These are phyloP conservation scores for Lutjanus erythropterus DNA, from an alignment of 2,113 vertebrate genomes.

Conservation along the genomic window DNA sequence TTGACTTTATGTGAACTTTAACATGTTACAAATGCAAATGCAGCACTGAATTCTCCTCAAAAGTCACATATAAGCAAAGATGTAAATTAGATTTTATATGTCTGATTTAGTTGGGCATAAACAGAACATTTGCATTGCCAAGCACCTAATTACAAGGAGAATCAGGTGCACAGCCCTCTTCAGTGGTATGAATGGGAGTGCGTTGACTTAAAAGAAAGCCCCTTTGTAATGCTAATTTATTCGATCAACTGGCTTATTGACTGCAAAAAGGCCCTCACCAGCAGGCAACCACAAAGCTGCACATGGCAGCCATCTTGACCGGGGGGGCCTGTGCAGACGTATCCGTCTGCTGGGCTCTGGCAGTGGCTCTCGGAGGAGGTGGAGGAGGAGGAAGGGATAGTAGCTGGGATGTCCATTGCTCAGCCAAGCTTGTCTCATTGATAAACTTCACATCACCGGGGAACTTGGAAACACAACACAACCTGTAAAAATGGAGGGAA, in stretches of 20 bases:
- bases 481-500: conserved; percentile 21
- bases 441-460: conserved; percentile 25
- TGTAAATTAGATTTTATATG: conserved; percentile 33
- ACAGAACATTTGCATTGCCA: conserved; percentile 66
- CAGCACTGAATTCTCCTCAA: background rate
- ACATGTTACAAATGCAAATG: background rate
- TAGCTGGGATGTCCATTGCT: conserved; percentile 32
- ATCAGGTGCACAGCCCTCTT: conserved; percentile 64
- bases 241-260: conserved; percentile 81
- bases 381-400: conserved; percentile 23
- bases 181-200: conserved; percentile 43
- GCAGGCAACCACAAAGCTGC: conserved; percentile 71
- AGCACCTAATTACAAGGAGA: conserved; percentile 64
- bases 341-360: conserved; percentile 33
- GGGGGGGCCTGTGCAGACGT: conserved; percentile 35
- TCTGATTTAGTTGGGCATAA: conserved; percentile 38
- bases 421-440: conserved; percentile 41
- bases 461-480: conserved; percentile 16
- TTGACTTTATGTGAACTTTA: too few relatives aligned
- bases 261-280: conserved; percentile 73
- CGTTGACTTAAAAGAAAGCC: conserved; percentile 64
- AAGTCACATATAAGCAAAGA: background rate
- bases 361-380: conserved; percentile 25
- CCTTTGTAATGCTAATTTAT: conserved; percentile 78
- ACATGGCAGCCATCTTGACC: conserved; percentile 72